Base-by-base conservation (phyloP, 2,797 vertebrate species). In the Xenopus petersii region DNA sequence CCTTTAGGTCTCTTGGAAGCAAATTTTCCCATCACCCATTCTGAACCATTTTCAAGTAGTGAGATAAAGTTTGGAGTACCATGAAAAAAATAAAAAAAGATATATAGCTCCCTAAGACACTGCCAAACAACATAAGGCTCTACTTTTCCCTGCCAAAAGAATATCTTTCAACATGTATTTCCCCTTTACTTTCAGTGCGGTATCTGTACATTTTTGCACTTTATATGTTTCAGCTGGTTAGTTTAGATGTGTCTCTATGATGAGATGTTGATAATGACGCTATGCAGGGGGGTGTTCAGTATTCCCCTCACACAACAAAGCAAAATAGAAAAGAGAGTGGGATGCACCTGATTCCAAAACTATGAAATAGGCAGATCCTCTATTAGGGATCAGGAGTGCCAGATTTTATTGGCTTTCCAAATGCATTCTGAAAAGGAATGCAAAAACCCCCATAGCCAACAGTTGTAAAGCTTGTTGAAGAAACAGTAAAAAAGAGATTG, bases 21-120 rank as follows among this genome's bases (percentile, higher is more conserved):
- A 65, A n/a, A 64, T 51, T 60, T 74, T 77, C 12, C 47, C 13
- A 67, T 78, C 70, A 68, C 70, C 71, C 60, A 69, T 73, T 69
- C 59, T 68, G 51, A 69, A 69, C 68, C 58, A 36, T 73, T 73
- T 78, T 73, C 65, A 73, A 65, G 71, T 65, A 74, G 75, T 17
- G n/a, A 72, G 71, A 74, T 74, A 79, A 78, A 73, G 59, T 73
- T 79, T 79, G 24, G 42, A 73, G 60, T 68, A 54, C 67, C 46
- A 51, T 13, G 56, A 15, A 42, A 36, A 56, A 21, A 67, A 58
- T 68, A 56, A 33, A 24, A 49, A 72, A 21, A 69, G 30, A 54
- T 24, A 49, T n/a, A 60, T 30, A 30, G 58, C 17, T 9, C 58
- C 10, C 4, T 60, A 24, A 24, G 21, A 56, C 15, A 5, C 7